These are phyloP conservation scores for Bombus sibiricus DNA, from an alignment of 1,140 invertebrate species.

Conservation along the genomic window DNA sequence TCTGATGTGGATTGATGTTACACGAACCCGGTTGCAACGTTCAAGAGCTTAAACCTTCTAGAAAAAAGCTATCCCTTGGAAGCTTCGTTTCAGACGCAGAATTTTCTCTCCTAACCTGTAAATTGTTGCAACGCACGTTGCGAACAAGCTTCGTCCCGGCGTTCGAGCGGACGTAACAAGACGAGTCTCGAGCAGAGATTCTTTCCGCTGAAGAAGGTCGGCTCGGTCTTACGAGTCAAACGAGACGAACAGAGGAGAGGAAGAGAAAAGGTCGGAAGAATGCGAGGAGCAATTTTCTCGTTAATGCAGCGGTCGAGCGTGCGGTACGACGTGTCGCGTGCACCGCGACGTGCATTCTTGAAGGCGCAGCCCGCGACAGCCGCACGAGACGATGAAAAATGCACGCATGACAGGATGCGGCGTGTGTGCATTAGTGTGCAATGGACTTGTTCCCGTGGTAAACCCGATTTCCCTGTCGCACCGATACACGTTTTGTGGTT, in stretches of 20 bases:
- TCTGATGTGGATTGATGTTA: too few species aligned
- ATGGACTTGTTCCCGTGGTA: conserved; percentile 59
- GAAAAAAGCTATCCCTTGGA: too few species aligned
- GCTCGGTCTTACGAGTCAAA: conserved; percentile 15
- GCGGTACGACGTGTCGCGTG: conserved; percentile 50
- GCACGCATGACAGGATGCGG: conserved; percentile 58
- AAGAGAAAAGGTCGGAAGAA: conserved; percentile 19
- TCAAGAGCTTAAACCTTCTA: too few species aligned
- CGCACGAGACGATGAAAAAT: conserved; percentile 72
- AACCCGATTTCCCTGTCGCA: conserved; percentile 35
- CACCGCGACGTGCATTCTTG: conserved; percentile 43
- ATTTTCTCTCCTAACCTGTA: too few species aligned
- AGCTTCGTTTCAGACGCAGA: too few species aligned
- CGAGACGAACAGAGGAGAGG: neutral
- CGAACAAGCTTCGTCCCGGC: too few species aligned
- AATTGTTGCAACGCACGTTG: too few species aligned
- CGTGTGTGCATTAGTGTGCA: conserved; percentile 35
- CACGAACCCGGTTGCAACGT: too few species aligned
- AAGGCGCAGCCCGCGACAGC: conserved; percentile 24
- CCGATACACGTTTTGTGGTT: conserved; percentile 29
- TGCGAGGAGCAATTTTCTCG: conserved; percentile 66
- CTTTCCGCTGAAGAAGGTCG: neutral
- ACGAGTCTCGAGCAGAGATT: too few species aligned
- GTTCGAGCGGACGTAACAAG: too few species aligned
- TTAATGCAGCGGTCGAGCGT: conserved; percentile 55